Conservation (phyloP, 1,140 invertebrate genomes). For the Archivesica marissinica region DNA sequence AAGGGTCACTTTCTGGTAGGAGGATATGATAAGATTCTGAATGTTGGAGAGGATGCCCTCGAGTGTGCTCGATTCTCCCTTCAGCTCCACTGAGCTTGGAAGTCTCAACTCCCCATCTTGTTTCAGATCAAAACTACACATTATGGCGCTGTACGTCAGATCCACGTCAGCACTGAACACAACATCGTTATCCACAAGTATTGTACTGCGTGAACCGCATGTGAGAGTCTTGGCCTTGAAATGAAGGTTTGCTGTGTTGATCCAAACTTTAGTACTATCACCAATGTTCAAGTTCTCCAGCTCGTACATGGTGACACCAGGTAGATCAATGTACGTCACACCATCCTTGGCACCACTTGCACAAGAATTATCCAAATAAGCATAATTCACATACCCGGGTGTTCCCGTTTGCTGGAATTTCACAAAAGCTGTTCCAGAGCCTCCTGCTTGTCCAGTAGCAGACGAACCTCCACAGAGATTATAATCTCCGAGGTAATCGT, state of each 20-base stretch:
- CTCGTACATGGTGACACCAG: conserved; percentile 19
- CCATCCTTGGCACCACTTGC: conserved; percentile 52
- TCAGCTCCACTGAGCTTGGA: conserved; percentile 72
- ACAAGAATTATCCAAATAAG: conserved; percentile 68
- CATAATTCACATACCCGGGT: conserved; percentile 46
- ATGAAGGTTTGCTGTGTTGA: conserved; percentile 64
- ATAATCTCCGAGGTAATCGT: conserved; percentile 70
- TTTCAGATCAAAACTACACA: conserved; percentile 73
- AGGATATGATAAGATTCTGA: conserved; percentile 71
- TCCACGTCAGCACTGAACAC: conserved; percentile 73
- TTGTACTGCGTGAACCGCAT: conserved; percentile 67
- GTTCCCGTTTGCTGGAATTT: conserved; percentile 58
- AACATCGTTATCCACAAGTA: conserved; percentile 68
- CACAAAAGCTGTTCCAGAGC: conserved; percentile 73
- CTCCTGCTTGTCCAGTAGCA: conserved; percentile 65
- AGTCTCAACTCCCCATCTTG: conserved; percentile 72
- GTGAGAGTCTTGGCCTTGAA: conserved; percentile 67
- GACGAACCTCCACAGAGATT: conserved; percentile 70
- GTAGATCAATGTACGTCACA: conserved; percentile 61
- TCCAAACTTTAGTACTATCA: conserved; percentile 59
- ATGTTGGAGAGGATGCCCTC: conserved; percentile 76
- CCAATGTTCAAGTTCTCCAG: conserved; percentile 63
- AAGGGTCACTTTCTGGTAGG: conserved; percentile 71
- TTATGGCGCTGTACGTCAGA: conserved; percentile 68
- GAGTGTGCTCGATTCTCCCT: conserved; percentile 71